Evolutionary conservation across 2,113 vertebrate genomes (phyloP).

Genomic region (Tupaia tana): DNA sequence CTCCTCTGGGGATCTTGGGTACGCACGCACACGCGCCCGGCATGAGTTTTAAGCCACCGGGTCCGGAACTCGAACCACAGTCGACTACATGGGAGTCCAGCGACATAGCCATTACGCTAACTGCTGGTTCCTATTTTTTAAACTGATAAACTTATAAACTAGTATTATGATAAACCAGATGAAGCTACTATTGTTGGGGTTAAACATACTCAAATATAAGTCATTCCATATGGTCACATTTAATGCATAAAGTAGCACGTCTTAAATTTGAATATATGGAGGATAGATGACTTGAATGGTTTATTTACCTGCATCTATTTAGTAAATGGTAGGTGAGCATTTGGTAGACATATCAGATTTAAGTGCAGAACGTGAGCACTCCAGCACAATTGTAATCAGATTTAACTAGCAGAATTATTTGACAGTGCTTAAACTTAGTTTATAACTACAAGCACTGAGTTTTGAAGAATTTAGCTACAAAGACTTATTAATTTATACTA

Average conservation of each 20-base stretch:
- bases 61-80: too few relatives aligned
- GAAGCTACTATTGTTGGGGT: background rate
- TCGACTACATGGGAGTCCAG: too few relatives aligned
- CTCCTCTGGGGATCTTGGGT: too few relatives aligned
- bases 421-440: constrained; percentile 30
- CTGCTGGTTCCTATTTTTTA: too few relatives aligned
- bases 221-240: background rate
- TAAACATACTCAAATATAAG: background rate
- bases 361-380: background rate
- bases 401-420: constrained; percentile 35
- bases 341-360: background rate
- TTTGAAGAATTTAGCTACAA: background rate
- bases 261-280: background rate
- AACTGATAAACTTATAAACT: background rate
- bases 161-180: background rate
- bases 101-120: too few relatives aligned
- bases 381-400: background rate
- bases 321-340: background rate
- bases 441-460: background rate
- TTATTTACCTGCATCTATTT: background rate
- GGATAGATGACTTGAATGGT: background rate
- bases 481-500: constrained; percentile 59
- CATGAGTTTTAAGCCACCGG: too few relatives aligned
- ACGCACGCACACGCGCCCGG: too few relatives aligned
- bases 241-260: background rate